These are phyloP conservation scores for Lithophane leautieri DNA, from an alignment of 2,888 invertebrate species.

Conservation along the genomic window DNA sequence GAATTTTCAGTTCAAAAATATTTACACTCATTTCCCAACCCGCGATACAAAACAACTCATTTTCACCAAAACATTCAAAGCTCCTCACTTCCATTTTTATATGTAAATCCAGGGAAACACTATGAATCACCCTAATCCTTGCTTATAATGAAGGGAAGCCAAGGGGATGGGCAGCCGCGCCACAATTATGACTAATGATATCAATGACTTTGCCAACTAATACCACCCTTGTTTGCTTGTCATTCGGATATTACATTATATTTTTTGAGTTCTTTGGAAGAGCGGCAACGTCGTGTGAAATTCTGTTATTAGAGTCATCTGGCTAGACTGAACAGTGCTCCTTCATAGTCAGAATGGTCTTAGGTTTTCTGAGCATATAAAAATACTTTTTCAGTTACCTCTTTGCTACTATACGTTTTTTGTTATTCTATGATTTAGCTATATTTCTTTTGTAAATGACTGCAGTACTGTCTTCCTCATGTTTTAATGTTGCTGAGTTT, in stretches of 20 bases:
- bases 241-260: slow-evolving; percentile 7
- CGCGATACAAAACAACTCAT: slow-evolving; percentile 15
- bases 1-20: background rate
- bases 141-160: slow-evolving; percentile 26
- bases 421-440: background rate
- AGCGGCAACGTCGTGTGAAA: background rate
- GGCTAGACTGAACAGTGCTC: background rate
- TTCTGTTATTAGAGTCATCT: background rate
- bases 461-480: background rate
- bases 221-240: slow-evolving; percentile 20
- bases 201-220: slow-evolving; percentile 37
- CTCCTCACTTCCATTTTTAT: slow-evolving; percentile 19
- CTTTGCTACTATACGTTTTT: background rate
- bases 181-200: slow-evolving; percentile 49
- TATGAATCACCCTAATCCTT: slow-evolving; percentile 53
- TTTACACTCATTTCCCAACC: background rate
- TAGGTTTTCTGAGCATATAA: background rate
- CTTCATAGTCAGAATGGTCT: background rate
- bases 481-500: background rate
- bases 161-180: slow-evolving; percentile 38
- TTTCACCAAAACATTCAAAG: slow-evolving; percentile 22
- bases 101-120: slow-evolving; percentile 30
- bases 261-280: background rate
- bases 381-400: background rate
- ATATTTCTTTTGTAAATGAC: background rate